Evolutionary conservation across 2,888 invertebrate genomes (phyloP).

Genomic region (Eupithecia insigniata): DNA sequence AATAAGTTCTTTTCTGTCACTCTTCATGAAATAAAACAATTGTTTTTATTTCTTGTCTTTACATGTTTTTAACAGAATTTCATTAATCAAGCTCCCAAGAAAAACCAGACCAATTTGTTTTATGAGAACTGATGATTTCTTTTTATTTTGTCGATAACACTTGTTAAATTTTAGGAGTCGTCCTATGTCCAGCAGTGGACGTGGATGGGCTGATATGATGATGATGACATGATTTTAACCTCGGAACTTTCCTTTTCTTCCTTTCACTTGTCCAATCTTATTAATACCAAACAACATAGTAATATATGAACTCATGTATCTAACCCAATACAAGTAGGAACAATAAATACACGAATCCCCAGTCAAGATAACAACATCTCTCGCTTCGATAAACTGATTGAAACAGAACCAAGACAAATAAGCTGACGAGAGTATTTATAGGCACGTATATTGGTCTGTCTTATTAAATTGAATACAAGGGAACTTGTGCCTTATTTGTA

Average conservation of each 20-base stretch:
- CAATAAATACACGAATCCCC: slow-evolving; percentile 12
- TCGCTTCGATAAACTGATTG: slow-evolving; percentile 4
- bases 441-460: background rate
- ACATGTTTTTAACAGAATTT: too few relatives aligned
- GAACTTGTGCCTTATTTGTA: background rate
- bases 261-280: background rate
- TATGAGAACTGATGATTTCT: background rate
- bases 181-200: too few relatives aligned
- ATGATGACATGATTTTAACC: background rate
- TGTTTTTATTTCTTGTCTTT: too few relatives aligned
- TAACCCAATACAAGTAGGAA: background rate
- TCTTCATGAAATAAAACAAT: too few relatives aligned
- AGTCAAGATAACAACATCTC: slow-evolving; percentile 3
- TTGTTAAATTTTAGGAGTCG: too few relatives aligned
- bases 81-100: background rate
- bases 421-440: background rate
- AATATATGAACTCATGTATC: background rate
- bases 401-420: slow-evolving; percentile 7
- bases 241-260: background rate
- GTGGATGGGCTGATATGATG: too few relatives aligned
- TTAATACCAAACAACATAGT: background rate
- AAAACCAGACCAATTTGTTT: background rate
- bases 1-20: too few relatives aligned
- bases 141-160: background rate
- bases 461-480: background rate